These are phyloP conservation scores for Charina bottae DNA, from an alignment of 2,113 vertebrate species.

Conservation along the genomic window DNA sequence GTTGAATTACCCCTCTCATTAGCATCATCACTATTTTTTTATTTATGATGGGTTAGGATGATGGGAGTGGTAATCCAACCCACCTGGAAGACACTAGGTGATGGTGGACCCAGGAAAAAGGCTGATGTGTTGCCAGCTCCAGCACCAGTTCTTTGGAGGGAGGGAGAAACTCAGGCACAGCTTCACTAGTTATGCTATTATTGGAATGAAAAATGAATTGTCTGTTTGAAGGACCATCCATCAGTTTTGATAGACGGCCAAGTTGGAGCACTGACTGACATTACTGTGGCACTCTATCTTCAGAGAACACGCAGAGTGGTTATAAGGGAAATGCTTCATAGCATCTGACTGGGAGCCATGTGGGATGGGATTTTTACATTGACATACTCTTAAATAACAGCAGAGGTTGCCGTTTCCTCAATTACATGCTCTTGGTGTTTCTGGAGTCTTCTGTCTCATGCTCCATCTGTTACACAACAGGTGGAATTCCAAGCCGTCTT, in stretches of 20 bases:
- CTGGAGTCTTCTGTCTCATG: background rate
- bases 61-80: background rate
- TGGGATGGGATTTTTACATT: background rate
- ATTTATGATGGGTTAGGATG: background rate
- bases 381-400: background rate
- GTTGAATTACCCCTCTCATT: background rate
- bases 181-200: background rate
- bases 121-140: background rate
- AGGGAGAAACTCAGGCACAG: background rate
- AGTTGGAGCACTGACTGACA: background rate
- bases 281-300: background rate
- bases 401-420: background rate
- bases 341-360: background rate
- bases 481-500: background rate
- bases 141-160: background rate
- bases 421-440: conserved; percentile 6
- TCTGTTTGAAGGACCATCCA: background rate
- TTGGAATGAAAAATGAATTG: background rate
- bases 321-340: background rate
- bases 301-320: too few relatives aligned
- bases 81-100: background rate
- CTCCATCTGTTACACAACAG: conserved; percentile 25
- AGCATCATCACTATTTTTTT: background rate
- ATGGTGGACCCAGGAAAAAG: background rate
- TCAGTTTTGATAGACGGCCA: background rate